Percentiles rank a stretch among this genome's conserved stretches.
phyloP scores from a whole-genome alignment of 2,888 invertebrate species.

The Erannis defoliaria region DNA sequence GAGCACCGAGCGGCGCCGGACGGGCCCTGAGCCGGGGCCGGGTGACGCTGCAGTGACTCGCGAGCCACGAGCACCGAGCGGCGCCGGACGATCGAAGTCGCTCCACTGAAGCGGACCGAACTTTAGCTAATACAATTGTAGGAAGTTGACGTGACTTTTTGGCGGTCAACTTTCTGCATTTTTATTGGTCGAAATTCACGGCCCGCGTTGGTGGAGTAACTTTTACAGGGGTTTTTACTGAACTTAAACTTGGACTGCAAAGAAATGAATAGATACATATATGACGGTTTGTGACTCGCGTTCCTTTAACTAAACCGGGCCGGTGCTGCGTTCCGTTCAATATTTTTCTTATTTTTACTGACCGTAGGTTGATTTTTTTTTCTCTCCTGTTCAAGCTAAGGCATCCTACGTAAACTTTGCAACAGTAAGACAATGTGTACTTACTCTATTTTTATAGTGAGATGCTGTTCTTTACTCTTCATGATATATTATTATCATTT shows the following conservation, averaged over 20 bases:
- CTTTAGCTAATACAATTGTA: not conserved
- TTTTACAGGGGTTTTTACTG: not conserved
- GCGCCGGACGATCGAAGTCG: not conserved
- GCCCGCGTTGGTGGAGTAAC: not conserved
- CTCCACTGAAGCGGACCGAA: not conserved
- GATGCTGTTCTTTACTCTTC: not conserved
- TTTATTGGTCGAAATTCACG: not conserved
- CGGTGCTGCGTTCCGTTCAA: too few species aligned
- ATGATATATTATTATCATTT: not conserved
- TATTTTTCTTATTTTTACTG: not conserved
- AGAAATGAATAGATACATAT: too few species aligned
- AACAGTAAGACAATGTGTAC: not conserved
- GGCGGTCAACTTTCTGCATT: not conserved
- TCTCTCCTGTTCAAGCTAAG: not conserved
- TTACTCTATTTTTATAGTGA: not conserved
- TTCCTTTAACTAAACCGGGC: not conserved
- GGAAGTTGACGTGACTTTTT: not conserved
- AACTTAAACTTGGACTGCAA: too few species aligned
- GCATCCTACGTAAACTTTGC: not conserved
- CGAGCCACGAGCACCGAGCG: not conserved
- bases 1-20: conserved; percentile 61
- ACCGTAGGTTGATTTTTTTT: not conserved
- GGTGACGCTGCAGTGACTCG: conserved; percentile 3
- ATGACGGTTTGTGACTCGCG: too few species aligned
- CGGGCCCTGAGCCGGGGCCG: conserved; percentile 60